Conservation (phyloP, 2,888 invertebrate genomes). For the Hylaea fasciaria region DNA sequence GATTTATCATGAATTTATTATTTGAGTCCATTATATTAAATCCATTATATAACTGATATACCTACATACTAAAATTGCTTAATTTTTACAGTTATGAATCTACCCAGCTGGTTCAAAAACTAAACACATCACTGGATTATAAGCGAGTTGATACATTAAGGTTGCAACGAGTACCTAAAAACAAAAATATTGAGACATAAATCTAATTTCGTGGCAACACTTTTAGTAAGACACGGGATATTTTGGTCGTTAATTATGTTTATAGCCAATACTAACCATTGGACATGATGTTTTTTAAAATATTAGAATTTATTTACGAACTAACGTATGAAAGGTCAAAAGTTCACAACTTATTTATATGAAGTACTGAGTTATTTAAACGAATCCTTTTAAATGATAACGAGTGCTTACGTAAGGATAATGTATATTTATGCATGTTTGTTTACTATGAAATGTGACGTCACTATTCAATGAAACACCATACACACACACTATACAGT, state of each 20-base stretch:
- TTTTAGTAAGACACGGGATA: constrained; percentile 41
- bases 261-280: constrained; percentile 42
- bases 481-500: too few species aligned
- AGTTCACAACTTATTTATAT: neutral
- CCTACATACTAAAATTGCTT: too few species aligned
- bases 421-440: too few species aligned
- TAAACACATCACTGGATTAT: constrained; percentile 32
- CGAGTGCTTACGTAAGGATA: too few species aligned
- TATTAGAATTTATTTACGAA: constrained; percentile 17
- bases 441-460: too few species aligned
- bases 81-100: constrained; percentile 19
- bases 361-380: too few species aligned
- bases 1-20: too few species aligned
- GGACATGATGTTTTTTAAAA: constrained; percentile 28
- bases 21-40: too few species aligned
- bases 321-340: constrained; percentile 7
- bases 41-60: too few species aligned
- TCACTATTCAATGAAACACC: too few species aligned
- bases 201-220: constrained; percentile 48
- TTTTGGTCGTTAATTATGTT: constrained; percentile 47
- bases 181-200: constrained; percentile 58
- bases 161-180: constrained; percentile 53
- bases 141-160: constrained; percentile 41
- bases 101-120: constrained; percentile 26
- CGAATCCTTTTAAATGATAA: too few species aligned